A percentile compares a stretch with the other conserved stretches of the same genome.
Conservation (phyloP, 23 tunicate genomes). For the Aplidium turbinatum region DNA sequence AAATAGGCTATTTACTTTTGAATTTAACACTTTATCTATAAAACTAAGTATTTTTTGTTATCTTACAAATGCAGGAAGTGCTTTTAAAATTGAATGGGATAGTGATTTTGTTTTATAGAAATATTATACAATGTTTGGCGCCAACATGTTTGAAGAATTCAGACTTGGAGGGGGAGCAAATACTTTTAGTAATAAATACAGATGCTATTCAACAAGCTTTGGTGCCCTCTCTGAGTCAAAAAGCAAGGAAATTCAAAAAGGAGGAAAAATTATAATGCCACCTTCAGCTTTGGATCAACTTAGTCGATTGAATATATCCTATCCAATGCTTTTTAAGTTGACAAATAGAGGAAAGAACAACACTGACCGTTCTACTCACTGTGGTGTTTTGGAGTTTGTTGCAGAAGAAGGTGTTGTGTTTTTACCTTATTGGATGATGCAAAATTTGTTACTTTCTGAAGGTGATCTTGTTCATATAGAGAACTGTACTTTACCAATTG, state of each 20-base stretch:
- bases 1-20: too few relatives aligned
- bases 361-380: constrained; percentile 60
- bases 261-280: constrained; percentile 95
- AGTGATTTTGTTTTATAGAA: too few relatives aligned
- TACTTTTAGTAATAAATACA: constrained; percentile 68
- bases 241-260: constrained; percentile 82
- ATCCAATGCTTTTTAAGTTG: constrained; percentile 92
- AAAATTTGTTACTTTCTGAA: constrained; percentile 69
- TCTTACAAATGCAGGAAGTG: too few relatives aligned
- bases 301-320: constrained; percentile 79
- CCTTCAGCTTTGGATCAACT: constrained; percentile 94
- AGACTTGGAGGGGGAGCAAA: constrained; percentile 25
- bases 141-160: constrained; percentile 17
- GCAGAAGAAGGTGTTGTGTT: constrained; percentile 93
- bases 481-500: constrained; percentile 88
- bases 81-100: too few relatives aligned
- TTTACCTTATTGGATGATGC: constrained; percentile 99
- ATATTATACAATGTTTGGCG: constrained; percentile 29
- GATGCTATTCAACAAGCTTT: constrained; percentile 83
- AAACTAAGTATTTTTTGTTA: too few relatives aligned
- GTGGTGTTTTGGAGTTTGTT: constrained; percentile 97
- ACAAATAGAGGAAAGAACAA: constrained; percentile 52
- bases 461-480: constrained; percentile 79
- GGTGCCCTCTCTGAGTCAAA: constrained; percentile 72
- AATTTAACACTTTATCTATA: too few relatives aligned